Evolutionary conservation across 2,113 vertebrate species (phyloP), one percentile per base, ranked within the genome.

Genomic region (Scomber colias): DNA sequence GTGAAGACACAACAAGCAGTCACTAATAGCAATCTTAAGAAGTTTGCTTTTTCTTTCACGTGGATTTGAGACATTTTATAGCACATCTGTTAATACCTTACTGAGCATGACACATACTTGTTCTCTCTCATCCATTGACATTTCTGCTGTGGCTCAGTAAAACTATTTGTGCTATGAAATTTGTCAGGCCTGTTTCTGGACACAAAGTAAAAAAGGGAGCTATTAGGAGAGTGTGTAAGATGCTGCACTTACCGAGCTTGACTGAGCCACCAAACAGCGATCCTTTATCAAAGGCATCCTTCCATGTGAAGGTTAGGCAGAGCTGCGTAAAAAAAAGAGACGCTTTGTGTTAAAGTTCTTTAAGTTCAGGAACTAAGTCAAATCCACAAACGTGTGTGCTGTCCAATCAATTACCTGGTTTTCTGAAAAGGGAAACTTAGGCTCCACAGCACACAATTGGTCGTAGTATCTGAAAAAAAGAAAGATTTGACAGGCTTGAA

Each of bases 231-330:
- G 21, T 21, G 21, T 21, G 21, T 71, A 6, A 62, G 51, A 67
- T 57, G 53, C 44, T 53, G 17, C 56, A 75, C 97, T 94, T 95
- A 99, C 98, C 96, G 64, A 99, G 79, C 90, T 99, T 99, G 88
- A 97, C 97, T 30, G 98, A 99, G 82, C 98, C 97, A 67, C 97
- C 97, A 84, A 99, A 99, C 63, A 99, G 95, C 0, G 98, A 99
- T 82, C 98, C 98, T 96, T 99, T 99, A 92, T 99, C 98, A 91
- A 99, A 99, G 74, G 98, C 98, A 95, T 99, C 98, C 90, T 99
- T 99, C 98, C 98, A 99, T 0, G 97, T 99, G 92, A 99, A 99
- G 16, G 97, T 99, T 89, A 99, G 92, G 90, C 97, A 98, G 85
- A 99, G 93, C 98, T 99, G 89, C 64, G 83, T 89, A 86, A 13